phyloP scores from a whole-genome alignment of 2,888 invertebrate species.

The Stenoptilia bipunctidactyla region DNA sequence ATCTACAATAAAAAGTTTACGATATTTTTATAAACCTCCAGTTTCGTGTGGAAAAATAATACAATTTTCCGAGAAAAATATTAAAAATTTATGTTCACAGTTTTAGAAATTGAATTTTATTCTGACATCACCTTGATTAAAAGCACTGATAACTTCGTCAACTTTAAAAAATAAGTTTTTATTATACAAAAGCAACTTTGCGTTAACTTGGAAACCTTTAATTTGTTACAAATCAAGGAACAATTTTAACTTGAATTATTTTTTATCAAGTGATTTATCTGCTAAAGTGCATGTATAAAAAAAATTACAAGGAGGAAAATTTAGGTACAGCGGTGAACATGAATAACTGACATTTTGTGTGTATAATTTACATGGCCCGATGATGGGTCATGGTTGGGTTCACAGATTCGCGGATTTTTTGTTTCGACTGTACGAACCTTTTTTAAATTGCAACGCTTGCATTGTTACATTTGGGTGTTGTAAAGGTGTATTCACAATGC shows the following conservation, averaged over 20 bases:
- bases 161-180: no score
- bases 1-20: no score
- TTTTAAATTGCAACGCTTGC: conserved; percentile 42
- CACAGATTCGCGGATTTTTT: conserved; percentile 25
- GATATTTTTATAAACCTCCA: no score
- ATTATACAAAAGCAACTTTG: no score
- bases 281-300: not conserved
- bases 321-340: not conserved
- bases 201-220: not conserved
- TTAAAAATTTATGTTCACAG: no score
- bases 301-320: not conserved
- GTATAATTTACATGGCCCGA: conserved; percentile 10
- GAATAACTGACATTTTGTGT: not conserved
- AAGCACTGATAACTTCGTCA: no score
- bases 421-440: conserved; percentile 31
- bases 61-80: no score
- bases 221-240: not conserved
- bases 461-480: conserved; percentile 24
- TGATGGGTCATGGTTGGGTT: conserved; percentile 15
- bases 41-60: no score
- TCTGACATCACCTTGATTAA: no score
- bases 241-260: not conserved
- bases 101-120: no score
- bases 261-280: not conserved
- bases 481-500: no score